Percentiles rank a stretch among this genome's conserved stretches.
Conservation (phyloP, 1,140 invertebrate species). For the Bradynema listronoti region DNA sequence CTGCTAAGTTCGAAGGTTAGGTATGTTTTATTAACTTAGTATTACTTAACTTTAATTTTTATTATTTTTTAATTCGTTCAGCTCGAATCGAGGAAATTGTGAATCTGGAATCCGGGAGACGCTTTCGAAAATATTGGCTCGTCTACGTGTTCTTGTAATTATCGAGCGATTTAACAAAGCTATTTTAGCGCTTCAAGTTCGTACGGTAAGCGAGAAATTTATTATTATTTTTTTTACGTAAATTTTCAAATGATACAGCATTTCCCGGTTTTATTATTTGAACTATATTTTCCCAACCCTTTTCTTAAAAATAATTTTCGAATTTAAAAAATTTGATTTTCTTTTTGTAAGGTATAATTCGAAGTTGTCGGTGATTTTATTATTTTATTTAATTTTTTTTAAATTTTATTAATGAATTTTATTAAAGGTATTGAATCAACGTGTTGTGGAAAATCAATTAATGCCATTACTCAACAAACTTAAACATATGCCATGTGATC, state of each 20-base stretch:
- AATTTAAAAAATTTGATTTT: background rate
- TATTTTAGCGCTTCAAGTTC: slow-evolving; percentile 17
- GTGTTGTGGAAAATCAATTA: slow-evolving; percentile 16
- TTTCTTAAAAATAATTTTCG: background rate
- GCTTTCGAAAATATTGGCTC: background rate
- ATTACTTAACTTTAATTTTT: background rate
- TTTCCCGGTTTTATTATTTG: background rate
- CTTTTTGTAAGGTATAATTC: too few species aligned
- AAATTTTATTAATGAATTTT: slow-evolving; percentile 10
- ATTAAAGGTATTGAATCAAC: too few species aligned
- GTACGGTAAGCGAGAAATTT: background rate
- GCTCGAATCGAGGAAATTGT: slow-evolving; percentile 13
- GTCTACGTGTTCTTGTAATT: slow-evolving; percentile 24
- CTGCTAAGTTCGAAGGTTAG: slow-evolving; percentile 23
- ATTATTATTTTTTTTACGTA: background rate
- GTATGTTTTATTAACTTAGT: background rate
- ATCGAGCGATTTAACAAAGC: slow-evolving; percentile 29
- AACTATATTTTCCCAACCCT: too few species aligned
- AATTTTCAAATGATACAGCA: background rate
- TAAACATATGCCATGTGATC: slow-evolving; percentile 14
- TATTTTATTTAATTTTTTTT: slow-evolving; percentile 11
- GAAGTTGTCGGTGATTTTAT: too few species aligned
- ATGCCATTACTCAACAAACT: slow-evolving; percentile 21
- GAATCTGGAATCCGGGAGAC: slow-evolving; percentile 1
- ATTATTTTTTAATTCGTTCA: slow-evolving; percentile 10